Conservation (phyloP, 2,797 vertebrate species). For the Urophycis tenuis region DNA sequence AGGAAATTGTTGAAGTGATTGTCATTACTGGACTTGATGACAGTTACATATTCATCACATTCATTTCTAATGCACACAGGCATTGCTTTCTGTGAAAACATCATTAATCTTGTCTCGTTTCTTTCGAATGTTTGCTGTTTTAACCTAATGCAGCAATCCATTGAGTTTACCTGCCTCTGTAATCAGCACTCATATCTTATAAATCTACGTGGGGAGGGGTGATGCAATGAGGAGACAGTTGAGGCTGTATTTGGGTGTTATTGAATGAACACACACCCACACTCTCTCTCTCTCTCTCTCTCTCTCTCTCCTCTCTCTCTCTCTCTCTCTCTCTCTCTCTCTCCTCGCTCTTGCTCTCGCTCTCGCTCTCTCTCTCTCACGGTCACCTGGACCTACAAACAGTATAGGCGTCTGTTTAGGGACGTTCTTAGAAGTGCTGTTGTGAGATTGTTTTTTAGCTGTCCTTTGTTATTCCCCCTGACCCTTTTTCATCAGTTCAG, state of each 20-base stretch:
- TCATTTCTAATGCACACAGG: no score
- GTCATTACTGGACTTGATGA: not conserved
- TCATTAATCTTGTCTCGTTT: not conserved
- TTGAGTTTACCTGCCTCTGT: not conserved
- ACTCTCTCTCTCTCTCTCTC: no score
- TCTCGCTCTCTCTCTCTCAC: no score
- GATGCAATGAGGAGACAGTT: not conserved
- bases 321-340: no score
- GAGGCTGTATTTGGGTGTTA: not conserved
- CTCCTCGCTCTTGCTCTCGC: no score
- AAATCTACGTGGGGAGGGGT: not conserved
- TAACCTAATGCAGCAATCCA: not conserved
- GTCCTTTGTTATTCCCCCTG: not conserved
- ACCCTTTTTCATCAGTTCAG: not conserved
- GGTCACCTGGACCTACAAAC: slow-evolving; percentile 19
- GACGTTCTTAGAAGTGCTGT: not conserved
- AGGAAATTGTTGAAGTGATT: not conserved
- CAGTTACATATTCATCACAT: not conserved
- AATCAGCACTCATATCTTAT: not conserved
- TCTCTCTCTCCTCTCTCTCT: no score
- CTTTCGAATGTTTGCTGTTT: not conserved
- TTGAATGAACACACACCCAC: no score
- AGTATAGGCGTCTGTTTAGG: not conserved
- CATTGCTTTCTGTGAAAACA: not conserved
- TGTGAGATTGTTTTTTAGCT: not conserved